A percentile compares a stretch with the other conserved stretches of the same genome.
phyloP scores from a whole-genome alignment of 2,113 vertebrate genomes.

The Semicossyphus pulcher region DNA sequence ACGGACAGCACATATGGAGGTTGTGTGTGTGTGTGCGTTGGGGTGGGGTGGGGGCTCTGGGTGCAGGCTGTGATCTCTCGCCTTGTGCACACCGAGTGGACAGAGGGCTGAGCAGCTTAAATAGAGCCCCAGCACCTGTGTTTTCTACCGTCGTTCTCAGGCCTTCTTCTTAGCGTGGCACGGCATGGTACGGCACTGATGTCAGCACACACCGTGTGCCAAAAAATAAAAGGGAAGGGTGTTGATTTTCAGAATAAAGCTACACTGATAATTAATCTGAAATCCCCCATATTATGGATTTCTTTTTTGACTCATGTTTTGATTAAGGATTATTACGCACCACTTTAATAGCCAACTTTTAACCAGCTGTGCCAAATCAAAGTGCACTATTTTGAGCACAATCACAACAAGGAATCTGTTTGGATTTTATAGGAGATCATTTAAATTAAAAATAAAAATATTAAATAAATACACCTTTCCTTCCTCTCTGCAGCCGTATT shows the following conservation, averaged over 20 bases:
- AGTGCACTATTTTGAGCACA: neutral
- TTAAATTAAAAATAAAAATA: neutral
- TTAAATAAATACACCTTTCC: too few relatives aligned
- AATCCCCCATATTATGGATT: neutral
- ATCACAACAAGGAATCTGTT: neutral
- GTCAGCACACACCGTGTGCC: slow-evolving; percentile 8
- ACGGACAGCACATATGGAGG: slow-evolving; percentile 54
- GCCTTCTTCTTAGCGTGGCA: slow-evolving; percentile 69
- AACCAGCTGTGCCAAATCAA: neutral
- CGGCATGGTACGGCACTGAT: slow-evolving; percentile 38
- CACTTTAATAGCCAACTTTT: neutral
- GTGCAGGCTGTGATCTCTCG: slow-evolving; percentile 80
- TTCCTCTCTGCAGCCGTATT: too few relatives aligned
- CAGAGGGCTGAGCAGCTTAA: slow-evolving; percentile 81
- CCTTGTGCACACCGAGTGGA: slow-evolving; percentile 80
- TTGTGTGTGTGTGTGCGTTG: slow-evolving; percentile 26
- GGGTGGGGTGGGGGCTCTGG: slow-evolving; percentile 31
- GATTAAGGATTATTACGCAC: neutral
- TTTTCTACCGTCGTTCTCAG: slow-evolving; percentile 78
- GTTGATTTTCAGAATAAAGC: slow-evolving; percentile 25
- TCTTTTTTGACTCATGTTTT: slow-evolving; percentile 7
- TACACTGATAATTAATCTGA: slow-evolving; percentile 7
- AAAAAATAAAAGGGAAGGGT: neutral
- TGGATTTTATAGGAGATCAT: neutral
- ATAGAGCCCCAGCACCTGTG: slow-evolving; percentile 79